Base-by-base conservation (phyloP, 2,797 vertebrate genomes). In the Acipenser ruthenus region DNA sequence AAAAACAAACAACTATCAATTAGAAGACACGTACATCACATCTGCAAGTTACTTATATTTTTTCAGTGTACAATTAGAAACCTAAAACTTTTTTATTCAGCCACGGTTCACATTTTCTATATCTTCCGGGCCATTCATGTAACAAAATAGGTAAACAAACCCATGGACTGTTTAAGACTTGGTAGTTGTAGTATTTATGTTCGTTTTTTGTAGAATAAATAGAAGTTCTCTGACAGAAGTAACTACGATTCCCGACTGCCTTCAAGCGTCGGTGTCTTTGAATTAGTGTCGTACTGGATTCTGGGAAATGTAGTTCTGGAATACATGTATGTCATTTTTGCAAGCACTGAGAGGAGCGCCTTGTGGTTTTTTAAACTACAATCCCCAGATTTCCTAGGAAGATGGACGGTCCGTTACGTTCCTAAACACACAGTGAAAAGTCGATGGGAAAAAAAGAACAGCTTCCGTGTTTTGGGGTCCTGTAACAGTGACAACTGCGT, bases 401-500 rank as follows among this genome's bases (percentile, higher is more conserved):
- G 10, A 3, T 18, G 23, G 50, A 51, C 63, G 65, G 13, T 50
- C 66, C 15, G 56, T 73, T 49, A 79, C 83, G 78, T 81, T 68
- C 47, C 67, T 70, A 74, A 74, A 75, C 79, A 73, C 74, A 63
- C 75, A 73, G 80, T 48, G 78, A 73, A 67, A 70, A 65, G 72
- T 69, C 71, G 73, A 71, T 81, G 77, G 67, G 65, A 80, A 72
- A 79, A 79, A 82, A 75, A 56, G 75, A 78, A 82, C 84, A 85
- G 87, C 89, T 91, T 91, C 89, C 89, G 89, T 90, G 88, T 91
- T 90, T 83, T 88, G 72, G 73, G 66, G 66, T 72, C 65, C 68
- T 83, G 81, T 81, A 83, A 77, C 82, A 81, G 73, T 76, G 80
- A 75, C 56, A 74, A 73, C 63, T 71, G 71, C 70, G 73, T 8